Conservation (phyloP, 2,797 vertebrate species). For the Knipowitschia caucasica region DNA sequence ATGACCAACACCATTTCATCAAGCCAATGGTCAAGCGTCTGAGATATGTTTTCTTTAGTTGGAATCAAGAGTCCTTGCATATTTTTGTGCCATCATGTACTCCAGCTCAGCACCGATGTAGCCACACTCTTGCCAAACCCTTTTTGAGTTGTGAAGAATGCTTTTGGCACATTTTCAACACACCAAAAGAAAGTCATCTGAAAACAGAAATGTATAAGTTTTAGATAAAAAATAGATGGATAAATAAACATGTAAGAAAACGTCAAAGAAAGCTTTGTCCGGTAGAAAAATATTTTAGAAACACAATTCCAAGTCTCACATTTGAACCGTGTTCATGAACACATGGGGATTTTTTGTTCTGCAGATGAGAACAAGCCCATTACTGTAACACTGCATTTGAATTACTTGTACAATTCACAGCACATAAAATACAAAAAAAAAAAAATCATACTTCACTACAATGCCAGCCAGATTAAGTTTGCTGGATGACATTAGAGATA, state of each 20-base stretch:
- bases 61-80: conserved; percentile 59
- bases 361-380: no score
- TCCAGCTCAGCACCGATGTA: conserved; percentile 44
- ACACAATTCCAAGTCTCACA: no score
- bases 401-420: not conserved
- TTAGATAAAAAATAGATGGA: conserved; percentile 44
- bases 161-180: conserved; percentile 75
- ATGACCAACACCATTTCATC: conserved; percentile 62
- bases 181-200: conserved; percentile 65
- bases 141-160: conserved; percentile 50
- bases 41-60: conserved; percentile 51
- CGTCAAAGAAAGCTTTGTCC: not conserved
- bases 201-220: conserved; percentile 26
- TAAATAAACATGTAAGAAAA: conserved; percentile 24
- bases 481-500: conserved; percentile 49
- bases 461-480: conserved; percentile 51
- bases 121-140: conserved; percentile 50
- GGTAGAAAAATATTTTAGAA: no score
- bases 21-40: conserved; percentile 50
- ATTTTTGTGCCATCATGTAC: conserved; percentile 53
- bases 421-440: not conserved
- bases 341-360: no score
- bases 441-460: not conserved
- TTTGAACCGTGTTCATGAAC: no score
- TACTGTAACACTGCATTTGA: not conserved